Percentiles rank a stretch among this genome's conserved stretches.
These are phyloP conservation scores for Drosophila prosaltans DNA, from an alignment of 1,140 invertebrate species.

Conservation along the genomic window DNA sequence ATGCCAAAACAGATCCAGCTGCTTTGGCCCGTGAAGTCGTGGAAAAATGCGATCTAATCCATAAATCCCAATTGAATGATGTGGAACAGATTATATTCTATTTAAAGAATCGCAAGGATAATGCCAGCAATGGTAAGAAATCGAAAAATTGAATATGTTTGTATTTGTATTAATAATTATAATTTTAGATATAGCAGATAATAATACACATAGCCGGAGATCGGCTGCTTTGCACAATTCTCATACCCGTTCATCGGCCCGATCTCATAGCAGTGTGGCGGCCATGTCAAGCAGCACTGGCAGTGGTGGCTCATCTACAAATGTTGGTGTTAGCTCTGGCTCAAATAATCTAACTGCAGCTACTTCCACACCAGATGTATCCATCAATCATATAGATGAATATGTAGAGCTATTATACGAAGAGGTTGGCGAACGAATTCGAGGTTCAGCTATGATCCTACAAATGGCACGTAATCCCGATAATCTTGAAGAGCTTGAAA, in stretches of 20 bases:
- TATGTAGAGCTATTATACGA: conserved; percentile 99
- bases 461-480: conserved; percentile 96
- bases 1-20: conserved; percentile 91
- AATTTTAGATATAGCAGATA: conserved; percentile 68
- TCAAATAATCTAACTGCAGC: conserved; percentile 32
- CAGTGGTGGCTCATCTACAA: conserved; percentile 1
- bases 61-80: conserved; percentile 91
- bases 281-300: conserved; percentile 46
- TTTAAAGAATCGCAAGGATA: conserved; percentile 91
- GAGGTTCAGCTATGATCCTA: conserved; percentile 95
- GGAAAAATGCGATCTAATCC: conserved; percentile 94
- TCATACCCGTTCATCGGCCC: conserved; percentile 54
- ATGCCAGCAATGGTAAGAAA: conserved; percentile 73
- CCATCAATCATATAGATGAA: conserved; percentile 93
- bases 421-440: conserved; percentile 95
- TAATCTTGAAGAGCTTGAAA: conserved; percentile 95
- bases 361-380: conserved; percentile 83
- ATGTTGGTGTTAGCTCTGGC: conserved; percentile 13
- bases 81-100: conserved; percentile 97
- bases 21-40: conserved; percentile 93
- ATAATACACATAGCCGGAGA: conserved; percentile 66
- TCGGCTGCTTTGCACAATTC: conserved; percentile 64
- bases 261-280: conserved; percentile 49
- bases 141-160: too few relatives aligned
- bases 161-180: too few relatives aligned